Conservation (phyloP, 2,888 invertebrate species). For the Scaptomyza reducta region DNA sequence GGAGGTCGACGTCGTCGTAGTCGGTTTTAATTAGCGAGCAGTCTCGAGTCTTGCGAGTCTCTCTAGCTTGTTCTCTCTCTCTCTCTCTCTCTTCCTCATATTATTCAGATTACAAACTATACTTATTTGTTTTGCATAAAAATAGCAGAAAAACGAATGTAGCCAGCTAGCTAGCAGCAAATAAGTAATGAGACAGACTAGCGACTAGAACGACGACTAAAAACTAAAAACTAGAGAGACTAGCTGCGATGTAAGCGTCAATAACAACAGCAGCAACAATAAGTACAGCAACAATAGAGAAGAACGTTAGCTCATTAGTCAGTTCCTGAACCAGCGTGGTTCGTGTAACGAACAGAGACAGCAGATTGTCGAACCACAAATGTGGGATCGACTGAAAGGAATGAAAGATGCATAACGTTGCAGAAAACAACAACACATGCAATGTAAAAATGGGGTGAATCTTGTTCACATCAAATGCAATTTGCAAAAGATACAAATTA, state of each 20-base stretch:
- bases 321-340: constrained; percentile 67
- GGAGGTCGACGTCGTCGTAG: constrained; percentile 21
- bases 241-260: constrained; percentile 19
- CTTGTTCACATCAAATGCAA: constrained; percentile 15
- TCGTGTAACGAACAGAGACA: constrained; percentile 72
- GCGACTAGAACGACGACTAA: constrained; percentile 3
- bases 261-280: constrained; percentile 5
- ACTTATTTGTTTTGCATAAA: constrained; percentile 74
- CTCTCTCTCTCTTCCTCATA: constrained; percentile 47
- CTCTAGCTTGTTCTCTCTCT: not conserved
- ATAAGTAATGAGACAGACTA: constrained; percentile 26
- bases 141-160: constrained; percentile 58
- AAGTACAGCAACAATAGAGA: constrained; percentile 26
- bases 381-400: constrained; percentile 72
- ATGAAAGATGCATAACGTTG: constrained; percentile 57
- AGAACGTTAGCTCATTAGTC: constrained; percentile 68
- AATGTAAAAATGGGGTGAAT: constrained; percentile 40
- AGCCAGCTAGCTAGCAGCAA: constrained; percentile 15
- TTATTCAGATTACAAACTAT: constrained; percentile 76
- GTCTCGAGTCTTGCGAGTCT: constrained; percentile 38
- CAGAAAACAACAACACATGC: constrained; percentile 6
- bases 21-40: constrained; percentile 69
- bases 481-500: constrained; percentile 6
- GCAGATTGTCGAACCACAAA: constrained; percentile 72
- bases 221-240: constrained; percentile 4